Conservation (phyloP, 1,140 invertebrate genomes). For the Brachionus asplanchnoidis region DNA sequence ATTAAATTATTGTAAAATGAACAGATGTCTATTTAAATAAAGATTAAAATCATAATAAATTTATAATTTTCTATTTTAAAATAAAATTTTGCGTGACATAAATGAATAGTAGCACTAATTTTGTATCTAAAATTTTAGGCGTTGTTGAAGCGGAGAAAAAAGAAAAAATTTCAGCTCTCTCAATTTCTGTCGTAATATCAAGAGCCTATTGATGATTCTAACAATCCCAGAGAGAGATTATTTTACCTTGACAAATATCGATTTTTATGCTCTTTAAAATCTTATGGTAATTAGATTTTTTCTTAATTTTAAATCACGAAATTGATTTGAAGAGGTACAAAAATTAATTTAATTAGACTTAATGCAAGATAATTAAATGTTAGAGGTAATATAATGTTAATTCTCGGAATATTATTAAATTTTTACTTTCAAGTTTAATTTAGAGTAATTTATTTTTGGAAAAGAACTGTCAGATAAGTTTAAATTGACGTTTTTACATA, state of each 20-base stretch:
- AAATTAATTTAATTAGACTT: background rate
- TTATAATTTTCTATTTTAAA: background rate
- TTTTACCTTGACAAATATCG: background rate
- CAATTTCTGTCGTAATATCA: too few relatives aligned
- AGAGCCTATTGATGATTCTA: background rate
- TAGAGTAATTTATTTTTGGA: too few relatives aligned
- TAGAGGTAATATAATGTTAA: too few relatives aligned
- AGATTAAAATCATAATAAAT: background rate
- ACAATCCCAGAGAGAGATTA: background rate
- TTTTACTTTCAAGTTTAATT: too few relatives aligned
- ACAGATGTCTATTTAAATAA: background rate
- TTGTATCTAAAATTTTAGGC: background rate
- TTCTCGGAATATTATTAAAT: too few relatives aligned
- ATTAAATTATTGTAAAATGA: background rate
- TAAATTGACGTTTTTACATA: too few relatives aligned
- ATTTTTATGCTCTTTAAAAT: background rate
- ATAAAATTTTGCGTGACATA: background rate
- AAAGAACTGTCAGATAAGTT: too few relatives aligned
- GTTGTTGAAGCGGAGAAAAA: background rate
- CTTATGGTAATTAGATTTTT: background rate
- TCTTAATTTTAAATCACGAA: background rate
- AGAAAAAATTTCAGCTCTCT: background rate
- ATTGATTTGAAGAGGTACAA: background rate
- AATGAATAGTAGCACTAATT: background rate
- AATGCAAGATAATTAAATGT: background rate